phyloP scores from a whole-genome alignment of 2,888 invertebrate species.

The Saturnia pavonia region DNA sequence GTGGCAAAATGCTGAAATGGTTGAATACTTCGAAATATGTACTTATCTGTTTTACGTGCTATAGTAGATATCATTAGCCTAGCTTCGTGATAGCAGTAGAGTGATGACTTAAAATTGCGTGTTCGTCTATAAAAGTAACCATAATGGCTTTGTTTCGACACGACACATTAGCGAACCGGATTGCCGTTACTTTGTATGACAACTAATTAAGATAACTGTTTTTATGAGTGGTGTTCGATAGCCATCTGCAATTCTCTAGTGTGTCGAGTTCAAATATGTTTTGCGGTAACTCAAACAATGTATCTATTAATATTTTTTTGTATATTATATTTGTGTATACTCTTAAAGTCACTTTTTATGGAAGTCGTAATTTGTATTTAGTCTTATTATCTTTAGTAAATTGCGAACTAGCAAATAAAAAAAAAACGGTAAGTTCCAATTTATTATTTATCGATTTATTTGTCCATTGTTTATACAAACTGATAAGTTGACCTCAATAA shows the following conservation, averaged over 20 bases:
- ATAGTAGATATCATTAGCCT: conserved; percentile 5
- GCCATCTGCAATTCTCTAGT: background rate
- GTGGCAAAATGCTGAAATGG: background rate
- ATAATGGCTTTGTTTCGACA: conserved; percentile 52
- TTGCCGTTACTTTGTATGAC: conserved; percentile 47
- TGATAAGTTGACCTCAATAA: background rate
- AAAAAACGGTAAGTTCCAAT: no score
- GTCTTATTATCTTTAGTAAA: background rate
- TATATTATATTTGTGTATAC: background rate
- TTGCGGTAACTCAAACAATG: background rate
- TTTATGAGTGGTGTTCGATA: conserved; percentile 19
- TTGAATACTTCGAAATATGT: background rate
- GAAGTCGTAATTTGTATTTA: background rate
- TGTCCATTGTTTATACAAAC: background rate
- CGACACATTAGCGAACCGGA: conserved; percentile 47
- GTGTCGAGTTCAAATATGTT: background rate
- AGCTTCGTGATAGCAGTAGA: conserved; percentile 16
- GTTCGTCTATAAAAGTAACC: conserved; percentile 45
- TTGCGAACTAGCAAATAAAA: no score
- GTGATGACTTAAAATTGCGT: conserved; percentile 21
- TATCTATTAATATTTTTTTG: background rate
- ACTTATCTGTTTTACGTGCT: background rate
- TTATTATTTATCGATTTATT: no score
- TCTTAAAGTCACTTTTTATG: background rate
- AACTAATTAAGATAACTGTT: conserved; percentile 46